Evolutionary conservation across 1,140 invertebrate genomes (phyloP).

Genomic region (Proctacanthus coquilletti): DNA sequence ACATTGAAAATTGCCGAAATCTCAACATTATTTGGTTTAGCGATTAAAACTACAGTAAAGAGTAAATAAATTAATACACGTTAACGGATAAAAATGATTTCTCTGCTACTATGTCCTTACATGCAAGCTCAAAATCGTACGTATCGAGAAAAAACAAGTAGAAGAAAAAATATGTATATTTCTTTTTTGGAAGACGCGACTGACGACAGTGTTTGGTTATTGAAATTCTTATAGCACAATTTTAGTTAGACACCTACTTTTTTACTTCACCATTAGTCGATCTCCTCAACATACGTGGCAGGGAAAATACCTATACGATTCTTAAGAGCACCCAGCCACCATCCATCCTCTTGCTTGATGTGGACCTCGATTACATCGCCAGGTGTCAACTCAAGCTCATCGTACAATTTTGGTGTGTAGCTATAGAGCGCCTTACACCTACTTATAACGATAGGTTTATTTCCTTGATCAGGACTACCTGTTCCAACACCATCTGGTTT

Average conservation of each 20-base stretch:
- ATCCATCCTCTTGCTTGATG: constrained; percentile 83
- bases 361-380: constrained; percentile 80
- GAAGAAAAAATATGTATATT: too few relatives aligned
- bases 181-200: too few relatives aligned
- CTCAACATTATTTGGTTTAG: too few relatives aligned
- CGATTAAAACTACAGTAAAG: too few relatives aligned
- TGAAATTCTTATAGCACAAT: too few relatives aligned
- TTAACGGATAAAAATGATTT: too few relatives aligned
- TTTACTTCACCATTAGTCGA: constrained; percentile 12
- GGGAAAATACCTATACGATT: constrained; percentile 81
- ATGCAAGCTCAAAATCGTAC: too few relatives aligned
- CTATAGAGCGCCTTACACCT: constrained; percentile 74
- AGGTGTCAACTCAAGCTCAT: constrained; percentile 69
- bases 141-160: too few relatives aligned
- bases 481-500: neutral
- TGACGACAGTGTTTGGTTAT: too few relatives aligned
- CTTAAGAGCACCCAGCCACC: constrained; percentile 83
- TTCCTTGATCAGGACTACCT: constrained; percentile 1
- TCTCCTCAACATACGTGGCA: constrained; percentile 76
- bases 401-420: constrained; percentile 73
- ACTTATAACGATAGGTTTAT: constrained; percentile 33
- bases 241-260: neutral
- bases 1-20: too few relatives aligned
- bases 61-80: too few relatives aligned
- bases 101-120: too few relatives aligned